A percentile compares a stretch with the other conserved stretches of the same genome.
These are phyloP conservation scores for Diplogasteroides magnus DNA, from an alignment of 1,140 invertebrate species.

Conservation along the genomic window DNA sequence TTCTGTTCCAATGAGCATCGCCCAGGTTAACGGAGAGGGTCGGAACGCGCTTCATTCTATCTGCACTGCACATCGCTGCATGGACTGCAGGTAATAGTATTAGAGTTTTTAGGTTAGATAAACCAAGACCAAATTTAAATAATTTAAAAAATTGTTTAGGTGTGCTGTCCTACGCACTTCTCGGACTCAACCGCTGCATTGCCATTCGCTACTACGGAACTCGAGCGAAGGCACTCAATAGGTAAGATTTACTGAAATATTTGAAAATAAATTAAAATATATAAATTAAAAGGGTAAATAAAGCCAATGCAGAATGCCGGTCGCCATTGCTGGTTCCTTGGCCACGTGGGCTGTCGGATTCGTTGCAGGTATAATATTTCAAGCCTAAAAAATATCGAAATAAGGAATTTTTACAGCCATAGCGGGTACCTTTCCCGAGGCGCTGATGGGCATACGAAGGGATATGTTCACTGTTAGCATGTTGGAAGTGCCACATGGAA, in stretches of 20 bases:
- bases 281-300: neutral
- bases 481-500: neutral
- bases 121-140: neutral
- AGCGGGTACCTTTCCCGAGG: conserved; percentile 41
- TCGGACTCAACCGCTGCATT: conserved; percentile 46
- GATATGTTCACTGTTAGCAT: conserved; percentile 28
- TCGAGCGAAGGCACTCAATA: conserved; percentile 42
- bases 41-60: neutral
- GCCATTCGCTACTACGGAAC: conserved; percentile 52
- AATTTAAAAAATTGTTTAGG: conserved; percentile 13
- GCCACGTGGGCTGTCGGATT: conserved; percentile 46
- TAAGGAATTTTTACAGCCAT: conserved; percentile 20
- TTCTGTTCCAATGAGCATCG: no score
- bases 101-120: neutral
- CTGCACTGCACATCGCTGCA: conserved; percentile 11
- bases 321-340: conserved; percentile 39
- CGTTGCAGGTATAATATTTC: conserved; percentile 28
- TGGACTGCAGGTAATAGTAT: neutral
- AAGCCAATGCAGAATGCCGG: conserved; percentile 26
- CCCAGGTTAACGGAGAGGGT: no score
- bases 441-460: conserved; percentile 29
- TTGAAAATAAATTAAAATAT: no score
- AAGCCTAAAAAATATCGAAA: conserved; percentile 15
- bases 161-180: conserved; percentile 36
- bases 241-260: no score